phyloP scores from a whole-genome alignment of 1,140 invertebrate genomes.

The Sarcophaga bullata region DNA sequence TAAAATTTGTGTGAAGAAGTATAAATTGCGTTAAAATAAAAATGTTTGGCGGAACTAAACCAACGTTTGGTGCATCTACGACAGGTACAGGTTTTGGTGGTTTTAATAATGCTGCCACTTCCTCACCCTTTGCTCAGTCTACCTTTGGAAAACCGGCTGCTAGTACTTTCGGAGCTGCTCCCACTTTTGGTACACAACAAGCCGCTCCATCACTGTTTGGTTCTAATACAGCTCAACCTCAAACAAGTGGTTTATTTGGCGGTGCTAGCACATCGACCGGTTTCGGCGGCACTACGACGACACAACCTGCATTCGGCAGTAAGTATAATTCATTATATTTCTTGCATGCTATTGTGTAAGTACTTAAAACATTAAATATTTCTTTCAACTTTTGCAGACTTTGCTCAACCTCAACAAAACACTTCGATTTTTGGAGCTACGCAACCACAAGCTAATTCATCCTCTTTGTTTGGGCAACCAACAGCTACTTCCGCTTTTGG shows the following conservation, averaged over 20 bases:
- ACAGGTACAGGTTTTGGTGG: conserved; percentile 55
- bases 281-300: conserved; percentile 68
- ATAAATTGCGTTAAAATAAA: conserved; percentile 26
- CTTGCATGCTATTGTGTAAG: not conserved
- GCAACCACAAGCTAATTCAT: conserved; percentile 50
- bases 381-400: conserved; percentile 46
- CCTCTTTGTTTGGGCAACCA: conserved; percentile 68
- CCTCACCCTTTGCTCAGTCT: conserved; percentile 58
- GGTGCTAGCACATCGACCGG: conserved; percentile 59
- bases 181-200: conserved; percentile 61
- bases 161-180: conserved; percentile 58
- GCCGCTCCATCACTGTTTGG: conserved; percentile 65
- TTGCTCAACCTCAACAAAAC: conserved; percentile 57
- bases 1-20: not conserved
- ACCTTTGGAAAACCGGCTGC: conserved; percentile 64
- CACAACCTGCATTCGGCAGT: conserved; percentile 67
- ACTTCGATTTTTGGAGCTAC: conserved; percentile 59
- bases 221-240: conserved; percentile 60
- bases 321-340: conserved; percentile 45
- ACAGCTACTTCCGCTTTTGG: conserved; percentile 71
- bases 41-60: conserved; percentile 57
- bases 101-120: conserved; percentile 53
- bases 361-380: not conserved
- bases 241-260: conserved; percentile 66
- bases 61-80: conserved; percentile 45